Evolutionary conservation across 2,797 vertebrate species (phyloP).

Genomic region (Sandelia bainsii): DNA sequence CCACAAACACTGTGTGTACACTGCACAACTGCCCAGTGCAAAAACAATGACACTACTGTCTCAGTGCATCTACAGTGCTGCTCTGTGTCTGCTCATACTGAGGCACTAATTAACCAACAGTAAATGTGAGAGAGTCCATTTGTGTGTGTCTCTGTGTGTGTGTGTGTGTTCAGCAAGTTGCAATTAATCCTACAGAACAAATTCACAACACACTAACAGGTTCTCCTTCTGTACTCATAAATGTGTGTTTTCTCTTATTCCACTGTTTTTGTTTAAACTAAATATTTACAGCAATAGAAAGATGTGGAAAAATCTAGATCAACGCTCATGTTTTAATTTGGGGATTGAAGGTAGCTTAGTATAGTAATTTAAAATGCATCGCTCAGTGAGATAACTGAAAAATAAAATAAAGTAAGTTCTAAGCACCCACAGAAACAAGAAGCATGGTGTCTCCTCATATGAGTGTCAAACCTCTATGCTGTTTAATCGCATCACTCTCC

Average conservation of each 20-base stretch:
- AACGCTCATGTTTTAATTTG: background rate
- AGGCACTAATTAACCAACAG: conserved; percentile 70
- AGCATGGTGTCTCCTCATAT: background rate
- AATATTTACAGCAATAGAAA: background rate
- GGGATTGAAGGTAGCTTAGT: background rate
- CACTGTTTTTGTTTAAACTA: conserved; percentile 2
- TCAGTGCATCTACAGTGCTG: conserved; percentile 18
- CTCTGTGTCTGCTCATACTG: conserved; percentile 23
- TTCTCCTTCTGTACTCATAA: conserved; percentile 7
- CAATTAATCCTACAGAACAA: conserved; percentile 54
- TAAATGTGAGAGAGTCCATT: background rate
- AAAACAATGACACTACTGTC: conserved; percentile 65
- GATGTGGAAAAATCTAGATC: background rate
- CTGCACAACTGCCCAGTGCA: conserved; percentile 22
- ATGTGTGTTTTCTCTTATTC: conserved; percentile 4
- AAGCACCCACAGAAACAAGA: background rate
- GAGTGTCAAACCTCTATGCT: conserved; percentile 3
- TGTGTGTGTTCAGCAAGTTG: background rate
- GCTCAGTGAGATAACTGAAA: background rate
- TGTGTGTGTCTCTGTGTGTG: conserved; percentile 17
- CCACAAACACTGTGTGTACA: conserved; percentile 14
- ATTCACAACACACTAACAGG: conserved; percentile 41
- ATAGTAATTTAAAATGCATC: background rate
- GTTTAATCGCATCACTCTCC: conserved; percentile 18
- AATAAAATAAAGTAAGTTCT: background rate